Evolutionary conservation across 2,888 invertebrate genomes (phyloP).

Genomic region (Oscheius sp.): DNA sequence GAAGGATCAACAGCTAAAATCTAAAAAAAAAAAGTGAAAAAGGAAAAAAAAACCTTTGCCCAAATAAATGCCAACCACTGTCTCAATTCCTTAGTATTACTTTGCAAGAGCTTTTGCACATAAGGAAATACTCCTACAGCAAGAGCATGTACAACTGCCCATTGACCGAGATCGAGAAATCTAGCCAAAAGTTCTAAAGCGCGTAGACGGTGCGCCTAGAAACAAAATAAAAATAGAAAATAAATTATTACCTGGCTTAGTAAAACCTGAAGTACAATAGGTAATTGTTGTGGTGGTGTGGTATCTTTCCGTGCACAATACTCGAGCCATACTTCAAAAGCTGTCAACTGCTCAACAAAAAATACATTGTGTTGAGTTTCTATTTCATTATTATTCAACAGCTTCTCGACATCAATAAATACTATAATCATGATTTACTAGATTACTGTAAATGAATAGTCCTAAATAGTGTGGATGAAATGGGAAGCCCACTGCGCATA

Average conservation of each 20-base stretch:
- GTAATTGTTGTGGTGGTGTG: constrained; percentile 90
- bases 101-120: constrained; percentile 89
- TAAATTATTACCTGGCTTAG: constrained; percentile 60
- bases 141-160: constrained; percentile 87
- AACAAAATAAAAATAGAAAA: not conserved
- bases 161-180: constrained; percentile 92
- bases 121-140: constrained; percentile 97
- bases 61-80: constrained; percentile 95
- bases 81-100: constrained; percentile 79
- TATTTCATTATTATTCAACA: constrained; percentile 5
- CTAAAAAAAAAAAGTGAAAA: constrained; percentile 2
- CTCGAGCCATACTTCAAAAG: constrained; percentile 89
- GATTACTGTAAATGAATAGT: no score
- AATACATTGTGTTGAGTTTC: constrained; percentile 78
- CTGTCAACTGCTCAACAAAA: constrained; percentile 96
- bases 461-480: not conserved
- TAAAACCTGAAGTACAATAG: constrained; percentile 88
- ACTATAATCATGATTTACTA: no score
- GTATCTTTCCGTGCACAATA: constrained; percentile 80
- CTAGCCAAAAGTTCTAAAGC: constrained; percentile 90
- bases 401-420: not conserved
- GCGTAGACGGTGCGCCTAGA: constrained; percentile 86
- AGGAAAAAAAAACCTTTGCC: constrained; percentile 79
- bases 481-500: no score
- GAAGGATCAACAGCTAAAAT: constrained; percentile 91